Evolutionary conservation across 2,113 vertebrate genomes (phyloP).

Genomic region (Bos javanicus): DNA sequence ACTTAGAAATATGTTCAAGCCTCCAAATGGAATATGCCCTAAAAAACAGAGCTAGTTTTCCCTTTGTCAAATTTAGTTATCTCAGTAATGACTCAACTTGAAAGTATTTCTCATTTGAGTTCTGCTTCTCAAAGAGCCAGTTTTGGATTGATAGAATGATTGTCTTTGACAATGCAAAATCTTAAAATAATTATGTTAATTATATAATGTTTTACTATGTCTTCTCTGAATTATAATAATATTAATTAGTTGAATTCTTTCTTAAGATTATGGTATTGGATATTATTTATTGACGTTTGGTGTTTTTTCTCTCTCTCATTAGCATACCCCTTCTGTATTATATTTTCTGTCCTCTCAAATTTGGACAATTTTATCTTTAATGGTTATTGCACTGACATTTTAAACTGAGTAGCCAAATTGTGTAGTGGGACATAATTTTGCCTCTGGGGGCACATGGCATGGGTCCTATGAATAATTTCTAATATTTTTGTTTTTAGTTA

Average conservation of each 20-base stretch:
- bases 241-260: not conserved
- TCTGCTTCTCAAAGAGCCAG: not conserved
- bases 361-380: not conserved
- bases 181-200: not conserved
- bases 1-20: not conserved
- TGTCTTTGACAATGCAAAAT: not conserved
- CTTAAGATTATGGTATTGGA: not conserved
- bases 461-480: not conserved
- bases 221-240: not conserved
- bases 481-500: not conserved
- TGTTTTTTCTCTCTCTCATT: not conserved
- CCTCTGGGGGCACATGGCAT: not conserved
- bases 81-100: not conserved
- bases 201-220: not conserved
- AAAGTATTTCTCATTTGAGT: not conserved
- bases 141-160: not conserved
- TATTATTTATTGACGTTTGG: not conserved
- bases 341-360: not conserved
- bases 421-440: not conserved
- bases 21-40: not conserved
- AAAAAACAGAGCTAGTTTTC: not conserved
- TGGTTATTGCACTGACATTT: not conserved
- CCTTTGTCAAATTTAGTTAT: not conserved
- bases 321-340: not conserved
- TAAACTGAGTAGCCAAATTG: not conserved